Evolutionary conservation across 2,113 vertebrate species (phyloP).

Genomic region (Hiodon tergisus): DNA sequence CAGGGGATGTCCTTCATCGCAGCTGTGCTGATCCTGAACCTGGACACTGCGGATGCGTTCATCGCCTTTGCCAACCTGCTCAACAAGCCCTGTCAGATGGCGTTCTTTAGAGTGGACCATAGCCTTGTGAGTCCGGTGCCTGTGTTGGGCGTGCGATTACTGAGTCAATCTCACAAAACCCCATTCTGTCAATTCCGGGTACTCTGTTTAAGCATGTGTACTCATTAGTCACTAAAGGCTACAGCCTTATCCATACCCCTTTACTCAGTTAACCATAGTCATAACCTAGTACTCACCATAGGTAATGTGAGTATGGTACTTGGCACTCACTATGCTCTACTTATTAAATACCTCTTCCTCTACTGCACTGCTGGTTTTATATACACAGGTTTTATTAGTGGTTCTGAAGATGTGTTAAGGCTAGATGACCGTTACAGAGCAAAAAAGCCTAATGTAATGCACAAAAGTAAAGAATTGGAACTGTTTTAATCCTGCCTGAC

Average conservation of each 20-base stretch:
- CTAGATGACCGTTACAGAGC: too few species aligned
- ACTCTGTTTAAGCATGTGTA: background rate
- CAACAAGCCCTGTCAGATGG: conserved; percentile 97
- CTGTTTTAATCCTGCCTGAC: too few species aligned
- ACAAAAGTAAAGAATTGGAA: too few species aligned
- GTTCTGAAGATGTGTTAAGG: too few species aligned
- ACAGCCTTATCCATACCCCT: background rate
- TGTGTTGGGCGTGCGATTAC: background rate
- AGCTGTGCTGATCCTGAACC: conserved; percentile 86
- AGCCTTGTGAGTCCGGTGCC: conserved; percentile 80
- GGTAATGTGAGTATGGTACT: background rate
- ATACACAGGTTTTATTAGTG: too few species aligned
- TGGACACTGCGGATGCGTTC: conserved; percentile 92
- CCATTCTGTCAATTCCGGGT: background rate
- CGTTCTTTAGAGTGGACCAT: conserved; percentile 94
- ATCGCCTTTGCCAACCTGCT: conserved; percentile 93
- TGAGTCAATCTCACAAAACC: background rate
- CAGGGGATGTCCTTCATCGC: conserved; percentile 98
- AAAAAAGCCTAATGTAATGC: too few species aligned
- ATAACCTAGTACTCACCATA: background rate
- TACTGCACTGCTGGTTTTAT: too few species aligned
- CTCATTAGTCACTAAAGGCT: background rate
- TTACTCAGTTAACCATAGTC: background rate
- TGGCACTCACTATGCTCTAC: background rate
- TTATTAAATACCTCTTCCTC: background rate